phyloP scores from a whole-genome alignment of 2,888 invertebrate genomes.

The Leptinotarsa tumamoca region DNA sequence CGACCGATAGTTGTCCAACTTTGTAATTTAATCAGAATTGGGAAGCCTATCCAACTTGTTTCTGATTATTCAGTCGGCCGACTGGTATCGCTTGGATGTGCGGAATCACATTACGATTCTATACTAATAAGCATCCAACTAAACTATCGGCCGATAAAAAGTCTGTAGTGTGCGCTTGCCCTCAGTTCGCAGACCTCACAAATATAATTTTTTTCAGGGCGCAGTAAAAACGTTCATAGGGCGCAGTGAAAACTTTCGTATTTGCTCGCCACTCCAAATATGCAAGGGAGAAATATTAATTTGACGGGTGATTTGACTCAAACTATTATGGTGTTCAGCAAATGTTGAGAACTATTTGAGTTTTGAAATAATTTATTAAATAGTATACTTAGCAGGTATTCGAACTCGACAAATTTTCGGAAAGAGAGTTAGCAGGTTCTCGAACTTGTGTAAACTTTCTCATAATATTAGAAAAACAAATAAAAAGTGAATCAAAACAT shows the following conservation, averaged over 20 bases:
- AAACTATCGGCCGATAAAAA: no score
- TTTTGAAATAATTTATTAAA: constrained; percentile 1
- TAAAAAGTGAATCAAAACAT: neutral
- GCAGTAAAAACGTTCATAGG: constrained; percentile 3
- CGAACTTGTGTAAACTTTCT: neutral
- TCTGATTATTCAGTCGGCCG: no score
- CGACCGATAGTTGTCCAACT: no score
- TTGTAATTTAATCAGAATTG: no score
- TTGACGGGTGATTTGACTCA: neutral
- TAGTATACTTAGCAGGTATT: constrained; percentile 1
- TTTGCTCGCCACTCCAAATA: neutral
- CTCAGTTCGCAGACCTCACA: neutral
- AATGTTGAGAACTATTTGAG: neutral
- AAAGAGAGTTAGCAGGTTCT: neutral
- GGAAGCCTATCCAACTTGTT: no score
- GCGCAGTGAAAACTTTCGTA: constrained; percentile 4
- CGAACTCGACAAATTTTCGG: constrained; percentile 3
- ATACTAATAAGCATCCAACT: no score
- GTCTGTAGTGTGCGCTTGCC: no score
- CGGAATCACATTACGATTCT: no score
- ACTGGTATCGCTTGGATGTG: no score
- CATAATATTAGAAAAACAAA: constrained; percentile 8
- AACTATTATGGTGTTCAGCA: neutral
- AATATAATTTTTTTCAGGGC: neutral
- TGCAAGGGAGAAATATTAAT: neutral